Percentiles rank a stretch among this genome's conserved stretches.
phyloP scores from a whole-genome alignment of 2,888 invertebrate genomes.

The Tineola bisselliella region DNA sequence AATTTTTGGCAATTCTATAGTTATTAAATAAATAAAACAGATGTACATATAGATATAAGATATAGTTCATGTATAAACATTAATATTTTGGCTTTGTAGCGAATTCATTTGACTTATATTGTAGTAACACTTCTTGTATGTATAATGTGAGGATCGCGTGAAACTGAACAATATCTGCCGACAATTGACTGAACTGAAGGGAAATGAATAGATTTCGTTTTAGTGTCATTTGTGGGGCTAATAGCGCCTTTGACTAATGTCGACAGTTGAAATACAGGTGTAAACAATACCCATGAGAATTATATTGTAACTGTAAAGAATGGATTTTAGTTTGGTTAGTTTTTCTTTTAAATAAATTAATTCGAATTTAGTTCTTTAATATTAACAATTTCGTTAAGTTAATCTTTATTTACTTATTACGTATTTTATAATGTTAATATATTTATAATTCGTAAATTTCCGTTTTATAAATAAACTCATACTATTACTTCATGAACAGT shows the following conservation, averaged over 20 bases:
- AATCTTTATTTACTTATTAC: no score
- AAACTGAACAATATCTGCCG: slow-evolving; percentile 55
- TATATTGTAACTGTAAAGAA: not conserved
- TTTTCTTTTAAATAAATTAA: not conserved
- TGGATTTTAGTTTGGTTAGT: not conserved
- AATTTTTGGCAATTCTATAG: no score
- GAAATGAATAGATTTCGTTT: slow-evolving; percentile 69
- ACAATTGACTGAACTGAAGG: slow-evolving; percentile 59
- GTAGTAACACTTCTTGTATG: not conserved
- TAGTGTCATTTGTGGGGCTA: slow-evolving; percentile 66
- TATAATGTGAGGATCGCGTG: slow-evolving; percentile 63
- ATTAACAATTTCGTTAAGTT: no score
- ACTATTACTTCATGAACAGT: no score
- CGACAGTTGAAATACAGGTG: slow-evolving; percentile 18
- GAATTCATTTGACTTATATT: not conserved
- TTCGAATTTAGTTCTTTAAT: no score
- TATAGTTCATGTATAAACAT: not conserved
- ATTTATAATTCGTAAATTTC: no score
- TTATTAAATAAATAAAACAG: no score
- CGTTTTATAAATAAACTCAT: no score
- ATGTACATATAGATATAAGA: no score
- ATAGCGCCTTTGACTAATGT: slow-evolving; percentile 54
- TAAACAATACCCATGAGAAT: slow-evolving; percentile 8
- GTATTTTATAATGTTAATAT: no score
- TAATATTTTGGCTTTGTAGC: not conserved